These are phyloP conservation scores for Peromyscus maniculatus DNA, from an alignment of 2,113 vertebrate genomes.

Conservation along the genomic window DNA sequence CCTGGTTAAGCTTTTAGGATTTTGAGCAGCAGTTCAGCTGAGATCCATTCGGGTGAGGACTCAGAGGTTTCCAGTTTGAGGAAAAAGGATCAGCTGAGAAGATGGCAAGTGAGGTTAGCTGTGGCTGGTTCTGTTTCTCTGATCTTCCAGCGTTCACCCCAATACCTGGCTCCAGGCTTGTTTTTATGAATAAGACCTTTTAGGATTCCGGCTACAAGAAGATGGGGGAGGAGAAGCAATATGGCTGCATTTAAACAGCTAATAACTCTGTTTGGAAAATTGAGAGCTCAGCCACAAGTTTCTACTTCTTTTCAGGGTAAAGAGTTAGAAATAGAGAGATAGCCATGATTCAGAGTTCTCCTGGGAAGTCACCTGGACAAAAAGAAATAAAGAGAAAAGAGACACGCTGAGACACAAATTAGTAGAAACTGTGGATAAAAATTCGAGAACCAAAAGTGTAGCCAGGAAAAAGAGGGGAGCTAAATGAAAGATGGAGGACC, in stretches of 20 bases:
- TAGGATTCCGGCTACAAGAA: neutral
- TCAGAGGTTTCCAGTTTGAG: too few species aligned
- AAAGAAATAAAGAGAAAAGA: neutral
- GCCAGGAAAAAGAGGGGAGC: neutral
- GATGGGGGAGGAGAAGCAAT: neutral
- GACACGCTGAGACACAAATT: neutral
- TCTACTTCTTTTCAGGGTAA: neutral
- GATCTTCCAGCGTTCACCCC: too few species aligned
- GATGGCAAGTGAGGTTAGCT: too few species aligned
- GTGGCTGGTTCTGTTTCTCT: too few species aligned
- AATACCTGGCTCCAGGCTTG: too few species aligned
- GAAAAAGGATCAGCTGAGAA: too few species aligned
- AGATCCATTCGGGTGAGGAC: too few species aligned
- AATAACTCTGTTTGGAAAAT: neutral
- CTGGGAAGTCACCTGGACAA: neutral
- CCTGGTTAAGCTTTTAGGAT: too few species aligned
- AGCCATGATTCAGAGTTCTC: neutral
- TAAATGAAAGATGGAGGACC: neutral
- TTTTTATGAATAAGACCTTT: too few species aligned
- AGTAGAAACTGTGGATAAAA: constrained; percentile 48
- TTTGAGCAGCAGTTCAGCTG: too few species aligned
- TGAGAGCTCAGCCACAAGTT: neutral
- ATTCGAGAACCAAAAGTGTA: neutral
- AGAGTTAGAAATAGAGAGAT: neutral
- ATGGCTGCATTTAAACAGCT: neutral